These are phyloP conservation scores for Heteropelma amictum DNA, from an alignment of 2,888 invertebrate species.

Conservation along the genomic window DNA sequence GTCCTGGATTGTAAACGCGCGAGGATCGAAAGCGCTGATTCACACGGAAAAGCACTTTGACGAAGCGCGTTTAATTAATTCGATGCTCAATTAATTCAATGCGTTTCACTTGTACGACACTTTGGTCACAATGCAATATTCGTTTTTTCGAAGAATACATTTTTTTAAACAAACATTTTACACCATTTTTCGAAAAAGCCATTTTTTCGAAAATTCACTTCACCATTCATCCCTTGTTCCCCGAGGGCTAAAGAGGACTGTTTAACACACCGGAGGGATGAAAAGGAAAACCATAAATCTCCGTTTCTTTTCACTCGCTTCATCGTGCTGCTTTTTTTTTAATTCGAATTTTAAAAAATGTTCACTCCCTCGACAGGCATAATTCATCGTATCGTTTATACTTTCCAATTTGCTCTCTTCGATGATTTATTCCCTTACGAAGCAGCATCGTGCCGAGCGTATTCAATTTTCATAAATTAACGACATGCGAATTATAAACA, in stretches of 20 bases:
- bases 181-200: conserved; percentile 16
- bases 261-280: background rate
- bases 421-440: too few relatives aligned
- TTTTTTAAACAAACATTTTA: too few relatives aligned
- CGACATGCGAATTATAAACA: too few relatives aligned
- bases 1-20: conserved; percentile 18
- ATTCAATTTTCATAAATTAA: too few relatives aligned
- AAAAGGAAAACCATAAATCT: conserved; percentile 24
- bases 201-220: conserved; percentile 27
- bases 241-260: background rate
- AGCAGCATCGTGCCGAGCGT: too few relatives aligned
- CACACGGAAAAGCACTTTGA: conserved; percentile 5
- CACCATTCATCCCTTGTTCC: background rate
- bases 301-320: too few relatives aligned
- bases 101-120: too few relatives aligned
- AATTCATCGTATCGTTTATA: conserved; percentile 11
- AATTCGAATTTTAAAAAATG: conserved; percentile 31
- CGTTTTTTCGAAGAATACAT: too few relatives aligned
- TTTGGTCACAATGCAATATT: background rate
- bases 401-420: background rate
- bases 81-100: too few relatives aligned
- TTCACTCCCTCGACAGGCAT: conserved; percentile 12
- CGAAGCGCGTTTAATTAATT: conserved; percentile 9
- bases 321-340: too few relatives aligned
- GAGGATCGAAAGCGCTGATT: conserved; percentile 13